phyloP scores from a whole-genome alignment of 2,888 invertebrate species.

The Phasia obesa region DNA sequence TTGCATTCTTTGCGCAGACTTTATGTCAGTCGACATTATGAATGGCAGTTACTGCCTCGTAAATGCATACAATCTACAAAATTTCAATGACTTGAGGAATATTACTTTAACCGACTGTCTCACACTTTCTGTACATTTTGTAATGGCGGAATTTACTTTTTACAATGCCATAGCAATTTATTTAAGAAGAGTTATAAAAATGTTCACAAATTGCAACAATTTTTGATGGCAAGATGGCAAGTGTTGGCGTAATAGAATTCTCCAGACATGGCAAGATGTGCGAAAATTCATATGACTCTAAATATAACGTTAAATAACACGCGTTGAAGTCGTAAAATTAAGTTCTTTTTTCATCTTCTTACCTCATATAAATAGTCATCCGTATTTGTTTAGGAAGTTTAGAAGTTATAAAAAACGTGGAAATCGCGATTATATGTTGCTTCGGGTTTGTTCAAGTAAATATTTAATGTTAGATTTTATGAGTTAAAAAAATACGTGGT shows the following conservation, averaged over 20 bases:
- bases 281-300: constrained; percentile 14
- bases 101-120: not conserved
- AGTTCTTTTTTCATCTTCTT: constrained; percentile 37
- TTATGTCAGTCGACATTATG: not conserved
- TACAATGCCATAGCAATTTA: constrained; percentile 50
- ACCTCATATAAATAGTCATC: not conserved
- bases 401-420: constrained; percentile 29
- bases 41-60: not conserved
- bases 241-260: constrained; percentile 52
- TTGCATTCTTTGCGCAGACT: not conserved
- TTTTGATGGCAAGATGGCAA: constrained; percentile 39
- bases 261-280: constrained; percentile 9
- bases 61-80: not conserved
- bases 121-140: not conserved
- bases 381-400: constrained; percentile 3
- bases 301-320: constrained; percentile 55
- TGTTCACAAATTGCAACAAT: constrained; percentile 47
- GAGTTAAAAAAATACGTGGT: constrained; percentile 22
- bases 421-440: not conserved
- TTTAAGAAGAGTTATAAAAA: constrained; percentile 48
- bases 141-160: constrained; percentile 43
- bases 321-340: constrained; percentile 60
- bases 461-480: constrained; percentile 37
- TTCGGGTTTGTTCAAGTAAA: not conserved
- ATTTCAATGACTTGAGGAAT: not conserved